Evolutionary conservation across 2,888 invertebrate species (phyloP).

Genomic region (Pecten maximus): DNA sequence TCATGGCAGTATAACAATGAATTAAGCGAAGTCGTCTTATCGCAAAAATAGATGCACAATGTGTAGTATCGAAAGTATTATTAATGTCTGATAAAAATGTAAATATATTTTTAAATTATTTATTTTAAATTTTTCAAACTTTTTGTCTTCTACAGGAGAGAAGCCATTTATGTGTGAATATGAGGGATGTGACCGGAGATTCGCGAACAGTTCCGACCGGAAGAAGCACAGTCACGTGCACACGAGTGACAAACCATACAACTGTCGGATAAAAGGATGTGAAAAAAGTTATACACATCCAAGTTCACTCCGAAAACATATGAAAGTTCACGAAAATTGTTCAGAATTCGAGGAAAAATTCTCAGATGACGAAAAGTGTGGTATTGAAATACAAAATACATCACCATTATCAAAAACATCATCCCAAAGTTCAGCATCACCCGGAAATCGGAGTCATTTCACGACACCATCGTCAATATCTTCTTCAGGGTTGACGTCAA

Average conservation of each 20-base stretch:
- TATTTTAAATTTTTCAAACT: not conserved
- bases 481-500: constrained; percentile 42
- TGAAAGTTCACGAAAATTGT: constrained; percentile 85
- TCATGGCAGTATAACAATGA: no score
- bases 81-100: no score
- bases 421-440: constrained; percentile 63
- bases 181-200: constrained; percentile 97
- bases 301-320: constrained; percentile 97
- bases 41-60: no score
- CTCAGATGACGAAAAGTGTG: constrained; percentile 71
- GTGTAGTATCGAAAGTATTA: no score
- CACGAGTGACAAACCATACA: constrained; percentile 99
- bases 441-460: constrained; percentile 46
- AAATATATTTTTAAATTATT: no score
- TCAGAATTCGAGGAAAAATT: constrained; percentile 79
- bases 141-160: constrained; percentile 90
- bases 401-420: constrained; percentile 66
- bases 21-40: no score
- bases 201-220: constrained; percentile 99
- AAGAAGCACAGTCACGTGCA: constrained; percentile 99
- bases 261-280: constrained; percentile 97
- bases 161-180: constrained; percentile 99
- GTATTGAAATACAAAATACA: constrained; percentile 70
- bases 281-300: constrained; percentile 99
- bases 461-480: constrained; percentile 48